phyloP scores from a whole-genome alignment of 2,888 invertebrate species.

The Choristoneura rosaceana region DNA sequence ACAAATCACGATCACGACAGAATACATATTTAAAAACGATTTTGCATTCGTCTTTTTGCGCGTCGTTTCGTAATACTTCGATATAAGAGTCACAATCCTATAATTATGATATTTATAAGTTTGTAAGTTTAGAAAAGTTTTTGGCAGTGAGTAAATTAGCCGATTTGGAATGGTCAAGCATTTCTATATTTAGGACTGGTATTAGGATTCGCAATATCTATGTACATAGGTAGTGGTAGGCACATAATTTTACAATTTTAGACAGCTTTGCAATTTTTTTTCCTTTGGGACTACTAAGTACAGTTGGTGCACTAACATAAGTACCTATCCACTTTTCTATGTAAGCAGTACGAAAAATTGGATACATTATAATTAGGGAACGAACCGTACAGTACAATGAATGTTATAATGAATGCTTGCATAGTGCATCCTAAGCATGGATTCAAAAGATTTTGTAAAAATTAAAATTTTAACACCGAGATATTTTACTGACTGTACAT shows the following conservation, averaged over 20 bases:
- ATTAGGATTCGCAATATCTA: neutral
- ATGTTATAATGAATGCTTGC: too few species aligned
- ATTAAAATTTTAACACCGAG: too few species aligned
- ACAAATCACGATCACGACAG: slow-evolving; percentile 67
- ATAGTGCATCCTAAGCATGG: too few species aligned
- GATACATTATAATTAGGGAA: too few species aligned
- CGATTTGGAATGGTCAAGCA: slow-evolving; percentile 58
- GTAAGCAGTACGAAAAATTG: too few species aligned
- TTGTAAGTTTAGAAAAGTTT: slow-evolving; percentile 12
- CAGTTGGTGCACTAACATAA: too few species aligned
- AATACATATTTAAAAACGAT: slow-evolving; percentile 45
- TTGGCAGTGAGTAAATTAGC: slow-evolving; percentile 51
- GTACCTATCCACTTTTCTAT: too few species aligned
- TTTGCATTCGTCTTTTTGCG: slow-evolving; percentile 50
- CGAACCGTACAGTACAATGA: too few species aligned
- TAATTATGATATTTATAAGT: neutral
- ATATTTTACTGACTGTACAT: too few species aligned
- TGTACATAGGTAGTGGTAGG: neutral
- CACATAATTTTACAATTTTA: neutral
- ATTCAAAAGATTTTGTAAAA: too few species aligned
- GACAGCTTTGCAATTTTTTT: too few species aligned
- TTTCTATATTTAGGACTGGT: slow-evolving; percentile 45
- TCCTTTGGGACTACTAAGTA: too few species aligned
- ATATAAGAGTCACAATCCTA: slow-evolving; percentile 3
- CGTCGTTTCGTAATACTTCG: slow-evolving; percentile 47